Evolutionary conservation across 2,888 invertebrate genomes (phyloP).

Genomic region (Stenotaenia linearis): DNA sequence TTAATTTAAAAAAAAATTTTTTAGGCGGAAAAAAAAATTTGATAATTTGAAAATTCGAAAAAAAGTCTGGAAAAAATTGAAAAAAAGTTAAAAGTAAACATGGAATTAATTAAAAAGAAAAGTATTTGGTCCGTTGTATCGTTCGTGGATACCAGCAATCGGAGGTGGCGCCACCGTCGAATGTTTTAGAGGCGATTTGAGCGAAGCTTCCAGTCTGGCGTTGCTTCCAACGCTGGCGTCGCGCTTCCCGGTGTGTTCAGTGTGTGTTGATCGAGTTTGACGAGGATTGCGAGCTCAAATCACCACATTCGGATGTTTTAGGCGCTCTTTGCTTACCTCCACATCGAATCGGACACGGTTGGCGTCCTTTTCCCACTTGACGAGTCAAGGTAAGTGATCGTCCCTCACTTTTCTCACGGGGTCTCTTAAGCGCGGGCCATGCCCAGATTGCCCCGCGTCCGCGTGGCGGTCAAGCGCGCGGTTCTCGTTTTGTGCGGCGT

Average conservation of each 20-base stretch:
- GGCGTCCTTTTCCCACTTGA: not conserved
- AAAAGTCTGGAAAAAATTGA: too few species aligned
- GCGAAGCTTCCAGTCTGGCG: slow-evolving; percentile 1
- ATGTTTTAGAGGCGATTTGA: not conserved
- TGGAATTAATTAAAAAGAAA: not conserved
- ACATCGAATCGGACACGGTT: not conserved
- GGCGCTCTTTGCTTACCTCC: not conserved
- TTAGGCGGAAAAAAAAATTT: too few species aligned
- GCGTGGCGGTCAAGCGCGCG: not conserved
- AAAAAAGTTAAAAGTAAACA: not conserved
- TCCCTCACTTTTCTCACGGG: slow-evolving; percentile 1
- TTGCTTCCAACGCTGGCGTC: not conserved
- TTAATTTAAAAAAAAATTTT: too few species aligned
- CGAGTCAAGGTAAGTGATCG: slow-evolving; percentile 11
- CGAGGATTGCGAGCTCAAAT: slow-evolving; percentile 6
- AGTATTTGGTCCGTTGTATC: too few species aligned
- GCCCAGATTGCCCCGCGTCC: not conserved
- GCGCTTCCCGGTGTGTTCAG: slow-evolving; percentile 6
- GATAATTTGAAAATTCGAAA: not conserved
- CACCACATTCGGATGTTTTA: not conserved
- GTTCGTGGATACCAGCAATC: not conserved
- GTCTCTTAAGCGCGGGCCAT: not conserved
- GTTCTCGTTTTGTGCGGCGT: not conserved
- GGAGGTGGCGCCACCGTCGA: not conserved
- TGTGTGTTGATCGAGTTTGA: not conserved